Percentiles rank a stretch among this genome's conserved stretches.
Evolutionary conservation across 2,888 invertebrate genomes (phyloP).

Genomic region (Aromia moschata): DNA sequence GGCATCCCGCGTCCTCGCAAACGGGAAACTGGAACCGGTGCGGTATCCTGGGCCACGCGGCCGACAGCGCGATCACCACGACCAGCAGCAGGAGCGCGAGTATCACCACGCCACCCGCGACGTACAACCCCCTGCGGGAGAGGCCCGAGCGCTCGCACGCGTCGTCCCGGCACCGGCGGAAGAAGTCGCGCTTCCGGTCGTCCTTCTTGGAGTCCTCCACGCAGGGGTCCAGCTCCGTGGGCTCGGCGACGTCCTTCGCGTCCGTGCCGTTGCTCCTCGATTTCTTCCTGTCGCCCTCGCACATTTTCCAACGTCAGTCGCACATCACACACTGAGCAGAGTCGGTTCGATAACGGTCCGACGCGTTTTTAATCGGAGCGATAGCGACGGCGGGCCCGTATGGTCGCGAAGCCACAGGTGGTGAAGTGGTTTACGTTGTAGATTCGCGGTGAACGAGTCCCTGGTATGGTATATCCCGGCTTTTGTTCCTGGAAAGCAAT

Average conservation of each 20-base stretch:
- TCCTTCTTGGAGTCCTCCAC: conserved; percentile 37
- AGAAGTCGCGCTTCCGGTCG: conserved; percentile 31
- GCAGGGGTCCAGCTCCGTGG: conserved; percentile 54
- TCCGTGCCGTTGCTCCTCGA: conserved; percentile 33
- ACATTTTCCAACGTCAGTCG: conserved; percentile 13
- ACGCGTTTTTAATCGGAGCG: background rate
- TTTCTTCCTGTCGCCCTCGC: conserved; percentile 26
- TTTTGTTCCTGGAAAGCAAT: conserved; percentile 4
- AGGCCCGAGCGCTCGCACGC: conserved; percentile 53
- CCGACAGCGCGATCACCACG: conserved; percentile 62
- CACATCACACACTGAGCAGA: conserved; percentile 22
- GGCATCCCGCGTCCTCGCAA: conserved; percentile 64
- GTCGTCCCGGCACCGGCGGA: conserved; percentile 44
- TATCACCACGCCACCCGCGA: conserved; percentile 47
- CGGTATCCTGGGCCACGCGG: conserved; percentile 63
- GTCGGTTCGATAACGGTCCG: background rate
- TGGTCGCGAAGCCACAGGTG: conserved; percentile 9
- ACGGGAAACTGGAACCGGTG: conserved; percentile 59
- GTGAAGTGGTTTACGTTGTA: conserved; percentile 5
- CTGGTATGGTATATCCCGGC: background rate
- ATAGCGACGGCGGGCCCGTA: conserved; percentile 1
- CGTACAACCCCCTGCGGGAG: conserved; percentile 49
- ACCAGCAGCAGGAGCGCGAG: conserved; percentile 61
- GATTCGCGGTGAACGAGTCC: background rate
- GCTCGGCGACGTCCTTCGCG: conserved; percentile 29